These are phyloP conservation scores for Eugnorisma glareosa DNA, from an alignment of 2,888 invertebrate genomes.

Conservation along the genomic window DNA sequence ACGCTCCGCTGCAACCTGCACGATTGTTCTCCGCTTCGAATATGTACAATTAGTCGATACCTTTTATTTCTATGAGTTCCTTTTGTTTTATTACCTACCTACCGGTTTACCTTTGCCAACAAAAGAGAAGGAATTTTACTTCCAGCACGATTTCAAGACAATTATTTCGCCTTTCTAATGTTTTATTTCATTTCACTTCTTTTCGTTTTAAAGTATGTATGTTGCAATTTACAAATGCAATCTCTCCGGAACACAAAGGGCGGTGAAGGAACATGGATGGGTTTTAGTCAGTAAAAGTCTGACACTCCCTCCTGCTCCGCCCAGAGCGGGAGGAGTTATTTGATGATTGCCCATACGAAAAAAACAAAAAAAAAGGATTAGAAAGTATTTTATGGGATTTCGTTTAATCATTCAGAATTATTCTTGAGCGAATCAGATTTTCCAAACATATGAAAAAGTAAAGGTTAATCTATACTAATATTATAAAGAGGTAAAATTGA, in stretches of 20 bases:
- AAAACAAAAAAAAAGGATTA: too few species aligned
- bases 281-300: too few species aligned
- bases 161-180: neutral
- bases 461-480: too few species aligned
- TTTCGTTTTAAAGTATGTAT: neutral
- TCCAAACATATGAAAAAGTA: constrained; percentile 12
- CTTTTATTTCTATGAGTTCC: constrained; percentile 43
- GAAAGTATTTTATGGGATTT: constrained; percentile 5
- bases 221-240: neutral
- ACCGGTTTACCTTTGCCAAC: neutral
- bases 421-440: neutral
- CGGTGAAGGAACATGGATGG: too few species aligned
- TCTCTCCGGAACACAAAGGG: too few species aligned
- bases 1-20: constrained; percentile 49
- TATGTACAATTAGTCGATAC: constrained; percentile 58
- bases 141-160: neutral
- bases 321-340: too few species aligned
- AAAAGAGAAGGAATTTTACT: neutral
- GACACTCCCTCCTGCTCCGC: too few species aligned
- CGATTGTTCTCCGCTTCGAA: constrained; percentile 55
- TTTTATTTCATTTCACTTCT: neutral
- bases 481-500: too few species aligned
- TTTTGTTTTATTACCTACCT: constrained; percentile 30
- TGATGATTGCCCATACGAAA: too few species aligned
- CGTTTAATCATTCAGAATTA: constrained; percentile 1